Conservation (phyloP, 2,113 vertebrate species). For the Larimichthys crocea region DNA sequence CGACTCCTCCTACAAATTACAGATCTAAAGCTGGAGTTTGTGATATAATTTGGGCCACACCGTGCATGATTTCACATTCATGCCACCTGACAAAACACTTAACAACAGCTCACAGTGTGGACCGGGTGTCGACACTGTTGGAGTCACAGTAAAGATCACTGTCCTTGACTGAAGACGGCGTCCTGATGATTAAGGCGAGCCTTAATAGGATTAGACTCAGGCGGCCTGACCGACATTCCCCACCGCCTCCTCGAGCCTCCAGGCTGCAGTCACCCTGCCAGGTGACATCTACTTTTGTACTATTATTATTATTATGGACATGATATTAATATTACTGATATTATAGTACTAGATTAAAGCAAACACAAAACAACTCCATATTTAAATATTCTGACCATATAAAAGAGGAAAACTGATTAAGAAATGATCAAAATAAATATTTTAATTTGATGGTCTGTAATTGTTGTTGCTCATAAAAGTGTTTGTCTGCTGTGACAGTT, state of each 20-base stretch:
- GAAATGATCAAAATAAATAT: background rate
- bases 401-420: no score
- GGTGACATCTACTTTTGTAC: background rate
- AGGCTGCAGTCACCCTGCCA: background rate
- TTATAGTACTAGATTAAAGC: no score
- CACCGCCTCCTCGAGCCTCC: conserved; percentile 3
- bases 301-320: no score
- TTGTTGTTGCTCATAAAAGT: no score
- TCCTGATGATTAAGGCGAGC: conserved; percentile 62
- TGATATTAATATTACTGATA: background rate
- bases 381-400: no score
- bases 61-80: background rate
- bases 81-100: background rate
- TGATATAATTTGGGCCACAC: background rate
- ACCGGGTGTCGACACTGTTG: background rate
- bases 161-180: conserved; percentile 53
- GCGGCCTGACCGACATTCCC: conserved; percentile 12
- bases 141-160: conserved; percentile 46
- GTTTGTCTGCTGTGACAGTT: background rate
- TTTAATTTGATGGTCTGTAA: background rate
- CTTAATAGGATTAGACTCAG: conserved; percentile 70
- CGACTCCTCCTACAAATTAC: no score
- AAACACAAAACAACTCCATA: no score
- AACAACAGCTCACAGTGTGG: background rate
- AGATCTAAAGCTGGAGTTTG: background rate